Evolutionary conservation across 2,797 vertebrate genomes (phyloP).

Genomic region (Petrocephalus sullivani): DNA sequence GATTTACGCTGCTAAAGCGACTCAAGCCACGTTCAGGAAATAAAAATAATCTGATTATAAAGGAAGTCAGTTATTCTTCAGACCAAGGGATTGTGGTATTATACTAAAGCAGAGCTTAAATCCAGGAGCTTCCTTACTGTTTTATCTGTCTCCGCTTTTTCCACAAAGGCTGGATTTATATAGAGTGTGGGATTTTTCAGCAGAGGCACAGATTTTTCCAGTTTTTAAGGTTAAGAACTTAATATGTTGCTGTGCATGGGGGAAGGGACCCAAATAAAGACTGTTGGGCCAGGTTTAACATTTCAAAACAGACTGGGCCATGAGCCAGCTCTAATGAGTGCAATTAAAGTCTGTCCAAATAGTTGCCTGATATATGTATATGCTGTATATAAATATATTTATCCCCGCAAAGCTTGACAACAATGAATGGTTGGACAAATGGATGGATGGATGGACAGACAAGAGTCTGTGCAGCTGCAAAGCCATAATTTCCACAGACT

Average conservation of each 20-base stretch:
- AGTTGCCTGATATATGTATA: not conserved
- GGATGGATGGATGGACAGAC: too few relatives aligned
- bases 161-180: not conserved
- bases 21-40: slow-evolving; percentile 46
- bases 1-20: slow-evolving; percentile 41
- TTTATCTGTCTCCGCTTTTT: not conserved
- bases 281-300: not conserved
- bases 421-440: not conserved
- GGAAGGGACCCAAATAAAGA: not conserved
- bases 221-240: slow-evolving; percentile 5
- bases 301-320: not conserved
- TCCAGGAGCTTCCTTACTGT: not conserved
- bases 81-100: not conserved
- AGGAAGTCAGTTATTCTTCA: slow-evolving; percentile 38
- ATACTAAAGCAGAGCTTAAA: slow-evolving; percentile 3
- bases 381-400: not conserved
- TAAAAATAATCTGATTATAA: slow-evolving; percentile 45
- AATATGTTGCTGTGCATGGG: slow-evolving; percentile 13
- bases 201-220: not conserved
- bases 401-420: not conserved
- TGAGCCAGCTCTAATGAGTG: not conserved
- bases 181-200: not conserved
- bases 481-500: too few relatives aligned
- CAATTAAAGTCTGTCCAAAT: not conserved
- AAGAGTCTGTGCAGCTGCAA: too few relatives aligned